These are phyloP conservation scores for Lithodes maja DNA, from an alignment of 2,888 invertebrate genomes.

Conservation along the genomic window DNA sequence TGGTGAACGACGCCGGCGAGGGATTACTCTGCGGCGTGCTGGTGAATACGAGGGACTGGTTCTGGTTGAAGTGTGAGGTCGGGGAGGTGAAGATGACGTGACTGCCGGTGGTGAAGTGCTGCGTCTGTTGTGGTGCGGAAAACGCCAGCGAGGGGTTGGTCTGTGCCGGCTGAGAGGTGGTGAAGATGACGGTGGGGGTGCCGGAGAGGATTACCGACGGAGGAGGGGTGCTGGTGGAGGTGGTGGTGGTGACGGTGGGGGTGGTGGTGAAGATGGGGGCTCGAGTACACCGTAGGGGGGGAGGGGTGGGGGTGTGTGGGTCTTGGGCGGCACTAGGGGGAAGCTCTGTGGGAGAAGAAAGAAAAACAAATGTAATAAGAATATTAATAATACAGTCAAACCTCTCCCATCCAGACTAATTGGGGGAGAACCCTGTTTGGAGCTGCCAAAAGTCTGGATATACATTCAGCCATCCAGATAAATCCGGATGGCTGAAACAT, in stretches of 20 bases:
- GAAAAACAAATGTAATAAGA: no score
- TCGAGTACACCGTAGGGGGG: slow-evolving; percentile 70
- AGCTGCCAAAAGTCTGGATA: no score
- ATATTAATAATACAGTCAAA: no score
- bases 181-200: background rate
- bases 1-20: no score
- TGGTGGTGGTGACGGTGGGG: background rate
- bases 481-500: no score
- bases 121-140: slow-evolving; percentile 31
- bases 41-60: no score
- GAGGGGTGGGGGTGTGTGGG: slow-evolving; percentile 54
- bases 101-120: background rate
- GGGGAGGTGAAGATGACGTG: no score
- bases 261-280: slow-evolving; percentile 16
- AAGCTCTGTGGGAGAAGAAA: slow-evolving; percentile 78
- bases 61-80: no score
- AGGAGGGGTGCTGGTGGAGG: background rate
- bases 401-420: no score
- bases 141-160: background rate
- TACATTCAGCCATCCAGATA: no score
- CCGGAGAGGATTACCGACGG: background rate
- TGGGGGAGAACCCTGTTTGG: no score
- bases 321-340: slow-evolving; percentile 86
- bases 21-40: no score
- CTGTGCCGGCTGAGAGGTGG: background rate